Percentiles rank a stretch among this genome's conserved stretches.
These are phyloP conservation scores for Dascillus cervinus DNA, from an alignment of 2,888 invertebrate species.

Conservation along the genomic window DNA sequence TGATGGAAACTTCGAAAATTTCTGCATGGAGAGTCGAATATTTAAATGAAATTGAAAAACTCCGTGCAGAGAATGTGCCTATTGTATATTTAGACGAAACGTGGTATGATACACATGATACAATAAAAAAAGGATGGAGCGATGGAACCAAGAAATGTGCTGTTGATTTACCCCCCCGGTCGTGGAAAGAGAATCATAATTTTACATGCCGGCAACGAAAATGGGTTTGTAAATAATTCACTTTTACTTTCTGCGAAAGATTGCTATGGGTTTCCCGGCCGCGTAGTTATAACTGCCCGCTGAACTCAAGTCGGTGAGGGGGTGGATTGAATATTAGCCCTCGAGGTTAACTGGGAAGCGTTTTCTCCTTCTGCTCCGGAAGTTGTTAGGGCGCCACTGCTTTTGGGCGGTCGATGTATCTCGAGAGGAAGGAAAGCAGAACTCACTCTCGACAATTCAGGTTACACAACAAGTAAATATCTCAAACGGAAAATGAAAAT, in stretches of 20 bases:
- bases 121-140: slow-evolving; percentile 15
- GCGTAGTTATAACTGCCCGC: too few species aligned
- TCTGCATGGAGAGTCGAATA: slow-evolving; percentile 3
- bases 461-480: too few species aligned
- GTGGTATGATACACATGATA: slow-evolving; percentile 20
- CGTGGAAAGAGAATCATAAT: slow-evolving; percentile 17
- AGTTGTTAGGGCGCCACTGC: too few species aligned
- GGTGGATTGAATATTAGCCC: too few species aligned
- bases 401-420: too few species aligned
- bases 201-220: slow-evolving; percentile 16
- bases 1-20: slow-evolving; percentile 3
- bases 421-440: too few species aligned
- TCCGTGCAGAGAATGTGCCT: slow-evolving; percentile 1
- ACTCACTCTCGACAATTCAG: too few species aligned
- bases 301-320: too few species aligned
- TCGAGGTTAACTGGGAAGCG: too few species aligned
- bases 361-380: too few species aligned
- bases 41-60: slow-evolving; percentile 3
- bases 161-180: slow-evolving; percentile 10
- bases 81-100: slow-evolving; percentile 18
- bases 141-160: slow-evolving; percentile 13
- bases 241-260: slow-evolving; percentile 15
- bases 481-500: too few species aligned
- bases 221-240: slow-evolving; percentile 15
- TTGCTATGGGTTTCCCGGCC: too few species aligned